Evolutionary conservation across 1,140 invertebrate genomes (phyloP).

Genomic region (Papilio aristodemus): DNA sequence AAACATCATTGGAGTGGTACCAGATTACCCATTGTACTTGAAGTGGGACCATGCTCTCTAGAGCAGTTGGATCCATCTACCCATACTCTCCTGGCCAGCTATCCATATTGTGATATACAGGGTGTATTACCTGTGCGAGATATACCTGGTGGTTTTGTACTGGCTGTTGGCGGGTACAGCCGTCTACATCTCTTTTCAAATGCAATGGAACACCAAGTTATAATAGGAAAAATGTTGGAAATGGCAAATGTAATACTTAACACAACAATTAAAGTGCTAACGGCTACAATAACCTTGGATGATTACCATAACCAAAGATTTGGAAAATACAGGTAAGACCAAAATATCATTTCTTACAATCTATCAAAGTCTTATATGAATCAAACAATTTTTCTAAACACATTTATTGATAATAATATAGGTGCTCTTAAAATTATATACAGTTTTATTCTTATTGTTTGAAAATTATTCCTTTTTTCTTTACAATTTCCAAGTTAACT

Average conservation of each 20-base stretch:
- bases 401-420: no score
- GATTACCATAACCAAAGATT: slow-evolving; percentile 92
- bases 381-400: no score
- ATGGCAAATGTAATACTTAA: slow-evolving; percentile 89
- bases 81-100: slow-evolving; percentile 89
- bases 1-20: slow-evolving; percentile 98
- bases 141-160: slow-evolving; percentile 90
- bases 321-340: slow-evolving; percentile 91
- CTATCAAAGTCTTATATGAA: no score
- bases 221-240: slow-evolving; percentile 92
- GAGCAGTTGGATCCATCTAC: slow-evolving; percentile 94
- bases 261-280: slow-evolving; percentile 90
- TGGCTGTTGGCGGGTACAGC: slow-evolving; percentile 93
- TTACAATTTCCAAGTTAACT: no score
- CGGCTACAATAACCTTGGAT: slow-evolving; percentile 90
- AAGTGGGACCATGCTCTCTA: slow-evolving; percentile 93
- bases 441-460: no score
- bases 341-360: not conserved
- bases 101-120: slow-evolving; percentile 90
- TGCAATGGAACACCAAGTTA: slow-evolving; percentile 89
- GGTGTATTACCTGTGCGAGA: slow-evolving; percentile 83
- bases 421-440: no score
- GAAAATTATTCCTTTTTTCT: no score
- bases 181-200: slow-evolving; percentile 93
- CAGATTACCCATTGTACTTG: slow-evolving; percentile 91